phyloP scores from a whole-genome alignment of 2,113 vertebrate genomes.

The Mesitornis unicolor region DNA sequence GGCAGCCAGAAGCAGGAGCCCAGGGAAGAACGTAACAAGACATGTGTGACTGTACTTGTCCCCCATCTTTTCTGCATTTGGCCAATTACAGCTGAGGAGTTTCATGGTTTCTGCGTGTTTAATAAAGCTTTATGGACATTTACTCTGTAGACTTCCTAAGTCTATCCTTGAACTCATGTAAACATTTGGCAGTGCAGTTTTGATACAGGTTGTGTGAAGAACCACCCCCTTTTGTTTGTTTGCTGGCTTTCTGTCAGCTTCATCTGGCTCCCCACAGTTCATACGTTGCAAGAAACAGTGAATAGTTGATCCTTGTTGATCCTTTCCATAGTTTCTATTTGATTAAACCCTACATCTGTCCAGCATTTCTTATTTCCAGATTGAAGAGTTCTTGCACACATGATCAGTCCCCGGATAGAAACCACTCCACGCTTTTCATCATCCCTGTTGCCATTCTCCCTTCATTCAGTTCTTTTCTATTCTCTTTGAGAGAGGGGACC shows the following conservation, averaged over 20 bases:
- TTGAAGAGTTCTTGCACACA: background rate
- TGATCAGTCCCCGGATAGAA: rapidly evolving
- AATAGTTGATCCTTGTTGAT: background rate
- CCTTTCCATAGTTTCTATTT: background rate
- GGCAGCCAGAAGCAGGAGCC: background rate
- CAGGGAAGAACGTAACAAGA: background rate
- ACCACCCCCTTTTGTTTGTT: background rate
- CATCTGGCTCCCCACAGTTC: background rate
- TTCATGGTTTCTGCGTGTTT: background rate
- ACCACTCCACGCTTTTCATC: background rate
- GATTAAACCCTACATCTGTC: background rate
- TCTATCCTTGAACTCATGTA: background rate
- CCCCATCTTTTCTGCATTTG: background rate
- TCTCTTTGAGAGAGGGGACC: background rate
- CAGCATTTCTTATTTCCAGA: background rate
- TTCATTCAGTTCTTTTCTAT: background rate
- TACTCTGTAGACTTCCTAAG: background rate
- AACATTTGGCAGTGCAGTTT: background rate
- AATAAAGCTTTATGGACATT: background rate
- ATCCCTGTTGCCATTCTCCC: background rate
- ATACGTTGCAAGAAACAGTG: background rate
- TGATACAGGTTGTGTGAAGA: background rate
- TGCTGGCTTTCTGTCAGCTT: background rate
- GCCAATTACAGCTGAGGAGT: background rate
- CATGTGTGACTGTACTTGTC: background rate